phyloP scores from a whole-genome alignment of 2,797 vertebrate genomes.

The Lacerta viridis region DNA sequence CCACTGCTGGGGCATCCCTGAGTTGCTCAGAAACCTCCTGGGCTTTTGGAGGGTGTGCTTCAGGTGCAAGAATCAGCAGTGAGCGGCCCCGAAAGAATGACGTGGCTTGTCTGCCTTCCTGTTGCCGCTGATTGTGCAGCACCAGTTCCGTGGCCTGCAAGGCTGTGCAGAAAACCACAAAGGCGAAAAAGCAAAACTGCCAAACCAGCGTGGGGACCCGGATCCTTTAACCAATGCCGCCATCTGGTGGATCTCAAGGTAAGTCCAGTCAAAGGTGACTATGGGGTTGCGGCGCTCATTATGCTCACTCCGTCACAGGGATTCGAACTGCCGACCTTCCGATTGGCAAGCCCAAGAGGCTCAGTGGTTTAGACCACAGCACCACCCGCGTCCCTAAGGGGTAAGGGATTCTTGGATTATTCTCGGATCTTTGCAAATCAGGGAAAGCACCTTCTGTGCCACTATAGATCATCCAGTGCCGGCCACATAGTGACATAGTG shows the following conservation, averaged over 20 bases:
- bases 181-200: background rate
- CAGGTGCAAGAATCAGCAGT: background rate
- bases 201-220: background rate
- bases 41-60: background rate
- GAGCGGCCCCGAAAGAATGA: background rate
- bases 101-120: background rate
- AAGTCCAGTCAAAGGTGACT: too few relatives aligned
- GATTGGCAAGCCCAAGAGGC: too few relatives aligned
- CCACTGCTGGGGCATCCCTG: background rate
- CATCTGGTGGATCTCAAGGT: slow-evolving; percentile 39
- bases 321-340: too few relatives aligned
- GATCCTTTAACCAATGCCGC: slow-evolving; percentile 20
- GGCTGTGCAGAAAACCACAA: background rate
- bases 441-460: background rate
- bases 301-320: accelerated
- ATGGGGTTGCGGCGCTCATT: too few relatives aligned
- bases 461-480: too few relatives aligned
- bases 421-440: too few relatives aligned
- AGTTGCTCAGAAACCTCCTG: too few relatives aligned
- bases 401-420: background rate
- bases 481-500: too few relatives aligned
- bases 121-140: background rate
- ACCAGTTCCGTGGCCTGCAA: background rate
- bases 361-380: too few relatives aligned
- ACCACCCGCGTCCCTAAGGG: background rate